These are phyloP conservation scores for Eupithecia abbreviata DNA, from an alignment of 2,888 invertebrate genomes.

Conservation along the genomic window DNA sequence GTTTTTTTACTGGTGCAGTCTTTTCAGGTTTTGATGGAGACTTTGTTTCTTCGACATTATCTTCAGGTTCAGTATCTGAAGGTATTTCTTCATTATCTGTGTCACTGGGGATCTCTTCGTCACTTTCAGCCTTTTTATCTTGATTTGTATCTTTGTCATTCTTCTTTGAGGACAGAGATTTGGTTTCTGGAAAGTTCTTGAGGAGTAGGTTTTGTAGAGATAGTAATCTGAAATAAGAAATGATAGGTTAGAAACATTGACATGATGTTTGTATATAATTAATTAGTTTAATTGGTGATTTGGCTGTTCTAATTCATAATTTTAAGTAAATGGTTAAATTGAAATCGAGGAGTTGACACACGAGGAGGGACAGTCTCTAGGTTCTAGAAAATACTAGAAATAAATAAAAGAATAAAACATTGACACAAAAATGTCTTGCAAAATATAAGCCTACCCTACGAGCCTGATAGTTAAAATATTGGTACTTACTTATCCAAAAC, in stretches of 20 bases:
- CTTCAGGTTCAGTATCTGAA: conserved; percentile 83
- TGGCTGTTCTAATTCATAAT: too few species aligned
- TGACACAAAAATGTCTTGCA: too few species aligned
- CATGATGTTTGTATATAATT: too few species aligned
- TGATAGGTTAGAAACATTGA: background rate
- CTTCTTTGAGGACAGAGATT: conserved; percentile 70
- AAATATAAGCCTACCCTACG: too few species aligned
- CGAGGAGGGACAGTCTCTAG: too few species aligned
- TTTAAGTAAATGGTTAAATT: too few species aligned
- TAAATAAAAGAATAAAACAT: too few species aligned
- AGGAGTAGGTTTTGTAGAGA: conserved; percentile 77
- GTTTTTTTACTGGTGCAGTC: conserved; percentile 60
- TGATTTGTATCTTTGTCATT: conserved; percentile 44
- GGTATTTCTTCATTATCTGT: conserved; percentile 87
- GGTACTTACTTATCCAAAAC: conserved; percentile 86
- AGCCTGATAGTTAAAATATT: background rate
- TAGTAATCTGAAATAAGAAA: conserved; percentile 66
- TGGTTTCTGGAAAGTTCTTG: conserved; percentile 88
- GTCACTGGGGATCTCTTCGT: conserved; percentile 77
- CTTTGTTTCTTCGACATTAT: conserved; percentile 55
- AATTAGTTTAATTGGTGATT: too few species aligned
- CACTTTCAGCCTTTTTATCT: conserved; percentile 61
- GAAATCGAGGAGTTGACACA: background rate
- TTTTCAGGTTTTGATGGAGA: conserved; percentile 42
- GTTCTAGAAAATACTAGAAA: too few species aligned